Percentiles rank a stretch among this genome's conserved stretches.
These are phyloP conservation scores for Solen grandis DNA, from an alignment of 1,140 invertebrate species.

Conservation along the genomic window DNA sequence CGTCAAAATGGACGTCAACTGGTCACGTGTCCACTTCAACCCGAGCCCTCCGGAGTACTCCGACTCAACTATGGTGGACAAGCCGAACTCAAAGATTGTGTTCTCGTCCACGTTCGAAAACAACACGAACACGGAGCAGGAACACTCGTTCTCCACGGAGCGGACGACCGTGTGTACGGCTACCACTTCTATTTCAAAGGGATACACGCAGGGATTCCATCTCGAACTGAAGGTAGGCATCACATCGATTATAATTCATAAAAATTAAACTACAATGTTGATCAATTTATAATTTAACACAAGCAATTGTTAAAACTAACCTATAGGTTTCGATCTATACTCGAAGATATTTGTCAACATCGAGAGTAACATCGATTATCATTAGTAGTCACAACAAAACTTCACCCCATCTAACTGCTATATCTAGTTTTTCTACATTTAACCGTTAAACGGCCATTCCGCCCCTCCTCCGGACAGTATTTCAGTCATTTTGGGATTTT, in stretches of 20 bases:
- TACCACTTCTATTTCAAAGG: conserved; percentile 79
- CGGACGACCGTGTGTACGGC: conserved; percentile 80
- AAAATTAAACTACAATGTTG: too few species aligned
- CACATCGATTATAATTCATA: not conserved
- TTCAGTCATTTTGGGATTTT: too few species aligned
- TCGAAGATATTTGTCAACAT: too few species aligned
- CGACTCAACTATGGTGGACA: conserved; percentile 62
- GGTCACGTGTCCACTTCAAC: conserved; percentile 78
- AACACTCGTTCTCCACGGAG: conserved; percentile 82
- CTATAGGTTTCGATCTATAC: too few species aligned
- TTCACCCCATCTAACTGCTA: too few species aligned
- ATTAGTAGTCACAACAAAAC: too few species aligned
- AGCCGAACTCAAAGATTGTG: conserved; percentile 72
- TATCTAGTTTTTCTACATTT: too few species aligned
- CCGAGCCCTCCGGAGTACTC: conserved; percentile 78
- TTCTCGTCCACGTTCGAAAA: conserved; percentile 82
- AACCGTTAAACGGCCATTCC: too few species aligned
- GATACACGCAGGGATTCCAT: conserved; percentile 81
- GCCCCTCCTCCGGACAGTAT: too few species aligned
- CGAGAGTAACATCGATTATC: too few species aligned
- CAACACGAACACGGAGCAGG: conserved; percentile 80
- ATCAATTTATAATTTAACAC: too few species aligned
- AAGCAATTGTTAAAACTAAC: too few species aligned
- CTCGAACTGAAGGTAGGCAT: conserved; percentile 78
- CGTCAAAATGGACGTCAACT: conserved; percentile 78